These are phyloP conservation scores for Edolisoma coerulescens DNA, from an alignment of 2,113 vertebrate genomes.

Conservation along the genomic window DNA sequence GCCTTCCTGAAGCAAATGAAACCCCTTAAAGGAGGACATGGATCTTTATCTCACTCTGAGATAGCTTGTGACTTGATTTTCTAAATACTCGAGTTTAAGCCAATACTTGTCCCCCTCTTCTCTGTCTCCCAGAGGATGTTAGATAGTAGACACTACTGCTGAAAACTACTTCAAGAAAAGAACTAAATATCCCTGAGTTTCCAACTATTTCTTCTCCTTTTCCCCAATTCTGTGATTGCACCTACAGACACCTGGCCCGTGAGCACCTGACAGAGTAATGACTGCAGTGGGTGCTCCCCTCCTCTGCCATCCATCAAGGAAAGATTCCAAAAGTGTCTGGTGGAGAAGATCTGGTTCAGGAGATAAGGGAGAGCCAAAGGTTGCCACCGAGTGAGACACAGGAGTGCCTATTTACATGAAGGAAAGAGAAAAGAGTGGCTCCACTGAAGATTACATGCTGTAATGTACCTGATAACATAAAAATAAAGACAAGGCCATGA, in stretches of 20 bases:
- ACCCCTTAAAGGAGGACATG: not conserved
- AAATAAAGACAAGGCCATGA: not conserved
- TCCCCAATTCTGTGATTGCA: not conserved
- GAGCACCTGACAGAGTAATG: not conserved
- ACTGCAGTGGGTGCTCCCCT: not conserved
- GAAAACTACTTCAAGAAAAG: not conserved
- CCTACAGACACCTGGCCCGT: not conserved
- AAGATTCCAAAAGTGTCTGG: not conserved
- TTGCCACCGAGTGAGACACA: not conserved
- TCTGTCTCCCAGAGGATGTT: not conserved
- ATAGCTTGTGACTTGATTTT: not conserved
- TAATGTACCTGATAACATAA: not conserved
- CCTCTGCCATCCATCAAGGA: not conserved
- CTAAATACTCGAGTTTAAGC: not conserved
- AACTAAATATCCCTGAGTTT: not conserved
- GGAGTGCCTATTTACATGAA: not conserved
- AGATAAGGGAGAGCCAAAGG: not conserved
- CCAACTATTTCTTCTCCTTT: not conserved
- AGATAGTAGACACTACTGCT: not conserved
- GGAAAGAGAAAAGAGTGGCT: not conserved
- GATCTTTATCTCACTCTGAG: not conserved
- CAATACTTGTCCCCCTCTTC: not conserved
- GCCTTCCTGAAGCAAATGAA: not conserved
- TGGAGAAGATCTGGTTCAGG: not conserved
- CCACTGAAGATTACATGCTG: not conserved